phyloP scores from a whole-genome alignment of 2,888 invertebrate species.

The Drosophila infuscata region DNA sequence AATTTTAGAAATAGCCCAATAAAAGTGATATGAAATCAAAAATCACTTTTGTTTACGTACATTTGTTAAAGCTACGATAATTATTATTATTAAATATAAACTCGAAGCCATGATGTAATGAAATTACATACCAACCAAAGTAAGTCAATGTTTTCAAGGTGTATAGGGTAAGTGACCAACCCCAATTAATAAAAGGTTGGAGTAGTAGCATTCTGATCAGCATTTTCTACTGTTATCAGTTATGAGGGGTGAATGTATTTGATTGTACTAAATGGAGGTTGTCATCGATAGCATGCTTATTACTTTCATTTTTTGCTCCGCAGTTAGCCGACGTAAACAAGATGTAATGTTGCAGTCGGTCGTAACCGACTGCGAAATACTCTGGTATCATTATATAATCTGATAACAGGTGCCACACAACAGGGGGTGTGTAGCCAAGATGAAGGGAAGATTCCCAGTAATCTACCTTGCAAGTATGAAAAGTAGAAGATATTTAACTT shows the following conservation, averaged over 20 bases:
- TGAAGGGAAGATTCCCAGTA: too few species aligned
- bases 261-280: background rate
- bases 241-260: background rate
- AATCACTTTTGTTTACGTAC: background rate
- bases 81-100: too few species aligned
- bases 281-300: background rate
- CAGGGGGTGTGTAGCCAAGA: too few species aligned
- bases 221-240: background rate
- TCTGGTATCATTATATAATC: too few species aligned
- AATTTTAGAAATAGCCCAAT: background rate
- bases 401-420: too few species aligned
- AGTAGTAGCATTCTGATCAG: background rate
- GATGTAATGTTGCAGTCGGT: too few species aligned
- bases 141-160: background rate
- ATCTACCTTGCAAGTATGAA: too few species aligned
- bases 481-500: too few species aligned
- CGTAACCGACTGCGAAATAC: too few species aligned
- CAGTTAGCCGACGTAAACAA: background rate
- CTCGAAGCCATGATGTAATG: background rate
- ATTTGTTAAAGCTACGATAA: background rate
- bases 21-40: background rate
- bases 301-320: background rate
- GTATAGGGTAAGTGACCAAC: too few species aligned
- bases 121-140: background rate
- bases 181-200: too few species aligned